These are phyloP conservation scores for Plemyria rubiginata DNA, from an alignment of 2,888 invertebrate genomes.

Conservation along the genomic window DNA sequence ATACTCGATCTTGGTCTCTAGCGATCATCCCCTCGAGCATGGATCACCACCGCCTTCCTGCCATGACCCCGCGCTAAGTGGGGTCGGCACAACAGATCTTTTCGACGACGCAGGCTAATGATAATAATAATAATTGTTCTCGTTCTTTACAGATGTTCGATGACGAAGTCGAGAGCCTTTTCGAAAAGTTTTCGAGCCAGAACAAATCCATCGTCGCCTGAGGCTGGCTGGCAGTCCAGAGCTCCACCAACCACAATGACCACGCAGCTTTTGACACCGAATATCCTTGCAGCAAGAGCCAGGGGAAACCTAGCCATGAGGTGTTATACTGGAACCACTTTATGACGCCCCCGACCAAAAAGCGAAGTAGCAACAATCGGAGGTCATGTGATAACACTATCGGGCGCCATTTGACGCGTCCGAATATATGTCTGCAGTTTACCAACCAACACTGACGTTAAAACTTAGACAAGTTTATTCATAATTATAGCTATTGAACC, in stretches of 20 bases:
- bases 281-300: constrained; percentile 12
- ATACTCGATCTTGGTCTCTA: too few species aligned
- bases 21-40: too few species aligned
- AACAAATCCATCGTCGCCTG: constrained; percentile 63
- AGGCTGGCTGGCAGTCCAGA: constrained; percentile 29
- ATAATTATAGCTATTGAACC: not conserved
- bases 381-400: constrained; percentile 7
- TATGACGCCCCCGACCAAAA: constrained; percentile 35
- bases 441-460: not conserved
- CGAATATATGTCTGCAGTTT: not conserved
- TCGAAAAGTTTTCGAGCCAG: constrained; percentile 55
- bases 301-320: not conserved
- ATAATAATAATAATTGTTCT: too few species aligned
- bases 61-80: too few species aligned
- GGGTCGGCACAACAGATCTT: too few species aligned
- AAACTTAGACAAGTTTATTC: not conserved
- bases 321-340: constrained; percentile 10
- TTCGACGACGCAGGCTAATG: too few species aligned
- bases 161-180: constrained; percentile 63
- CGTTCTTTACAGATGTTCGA: constrained; percentile 53
- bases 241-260: constrained; percentile 15
- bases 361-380: constrained; percentile 2
- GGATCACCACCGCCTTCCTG: too few species aligned
- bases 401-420: not conserved
- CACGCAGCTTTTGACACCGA: constrained; percentile 24